Evolutionary conservation across 1,140 invertebrate species (phyloP).

Genomic region (Apis cerana): DNA sequence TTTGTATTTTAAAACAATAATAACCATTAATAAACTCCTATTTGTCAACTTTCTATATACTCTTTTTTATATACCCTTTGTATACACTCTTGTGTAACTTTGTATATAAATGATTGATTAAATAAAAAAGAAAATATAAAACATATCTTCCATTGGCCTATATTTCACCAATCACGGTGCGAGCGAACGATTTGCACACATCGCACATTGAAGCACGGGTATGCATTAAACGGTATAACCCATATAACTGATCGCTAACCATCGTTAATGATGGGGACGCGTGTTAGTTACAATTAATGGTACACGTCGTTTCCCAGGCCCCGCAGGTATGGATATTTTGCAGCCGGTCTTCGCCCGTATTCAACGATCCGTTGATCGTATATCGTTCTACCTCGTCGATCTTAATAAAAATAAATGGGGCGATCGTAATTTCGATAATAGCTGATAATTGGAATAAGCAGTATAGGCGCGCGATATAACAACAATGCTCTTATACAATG

Average conservation of each 20-base stretch:
- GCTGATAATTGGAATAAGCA: background rate
- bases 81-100: no score
- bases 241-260: constrained; percentile 1
- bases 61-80: no score
- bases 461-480: background rate
- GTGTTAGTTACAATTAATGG: constrained; percentile 35
- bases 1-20: no score
- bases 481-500: background rate
- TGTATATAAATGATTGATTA: background rate
- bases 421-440: constrained; percentile 9
- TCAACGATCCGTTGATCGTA: no score
- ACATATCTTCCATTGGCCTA: background rate
- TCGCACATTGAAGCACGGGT: no score
- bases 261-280: constrained; percentile 17
- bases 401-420: constrained; percentile 25
- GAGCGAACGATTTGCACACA: background rate
- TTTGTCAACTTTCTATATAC: no score
- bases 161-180: background rate
- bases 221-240: no score
- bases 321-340: background rate
- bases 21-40: no score
- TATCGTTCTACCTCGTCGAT: background rate
- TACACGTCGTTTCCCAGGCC: constrained; percentile 4
- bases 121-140: background rate
- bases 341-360: background rate